phyloP scores from a whole-genome alignment of 2,797 vertebrate species.

The Sternotherus odoratus region DNA sequence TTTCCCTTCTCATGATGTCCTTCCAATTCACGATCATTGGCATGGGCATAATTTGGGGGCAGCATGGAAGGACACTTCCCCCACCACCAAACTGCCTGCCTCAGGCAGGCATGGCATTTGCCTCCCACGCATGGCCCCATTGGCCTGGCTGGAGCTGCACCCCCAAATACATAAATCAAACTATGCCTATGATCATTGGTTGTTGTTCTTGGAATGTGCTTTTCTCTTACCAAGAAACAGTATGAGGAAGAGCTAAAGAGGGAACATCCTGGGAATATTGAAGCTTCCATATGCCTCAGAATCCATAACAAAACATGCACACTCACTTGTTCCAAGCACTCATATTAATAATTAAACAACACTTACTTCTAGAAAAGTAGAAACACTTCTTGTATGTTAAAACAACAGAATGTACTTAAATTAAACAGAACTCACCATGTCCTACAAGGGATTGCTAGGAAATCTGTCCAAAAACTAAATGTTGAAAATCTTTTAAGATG shows the following conservation, averaged over 20 bases:
- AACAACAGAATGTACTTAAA: slow-evolving; percentile 24
- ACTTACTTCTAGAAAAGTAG: slow-evolving; percentile 28
- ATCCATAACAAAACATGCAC: slow-evolving; percentile 35
- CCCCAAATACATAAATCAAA: background rate
- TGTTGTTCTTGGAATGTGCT: background rate
- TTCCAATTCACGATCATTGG: background rate
- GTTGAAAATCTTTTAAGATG: slow-evolving; percentile 27
- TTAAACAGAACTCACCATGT: slow-evolving; percentile 4
- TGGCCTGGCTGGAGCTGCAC: background rate
- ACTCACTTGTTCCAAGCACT: slow-evolving; percentile 19
- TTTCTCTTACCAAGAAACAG: background rate
- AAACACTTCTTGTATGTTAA: slow-evolving; percentile 37
- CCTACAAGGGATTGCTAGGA: slow-evolving; percentile 31
- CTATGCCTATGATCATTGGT: background rate
- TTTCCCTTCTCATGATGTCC: background rate
- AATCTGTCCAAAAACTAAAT: slow-evolving; percentile 58
- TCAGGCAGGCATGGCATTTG: background rate
- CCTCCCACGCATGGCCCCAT: background rate
- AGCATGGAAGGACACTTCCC: too few relatives aligned
- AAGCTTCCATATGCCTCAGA: slow-evolving; percentile 10
- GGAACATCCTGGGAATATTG: background rate
- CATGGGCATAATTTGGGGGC: background rate
- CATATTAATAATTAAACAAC: slow-evolving; percentile 36
- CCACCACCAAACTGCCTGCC: too few relatives aligned
- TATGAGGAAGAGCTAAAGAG: background rate